Evolutionary conservation across 2,888 invertebrate species (phyloP), one percentile per base, ranked within the genome.

Genomic region (Tetropium fuscum): DNA sequence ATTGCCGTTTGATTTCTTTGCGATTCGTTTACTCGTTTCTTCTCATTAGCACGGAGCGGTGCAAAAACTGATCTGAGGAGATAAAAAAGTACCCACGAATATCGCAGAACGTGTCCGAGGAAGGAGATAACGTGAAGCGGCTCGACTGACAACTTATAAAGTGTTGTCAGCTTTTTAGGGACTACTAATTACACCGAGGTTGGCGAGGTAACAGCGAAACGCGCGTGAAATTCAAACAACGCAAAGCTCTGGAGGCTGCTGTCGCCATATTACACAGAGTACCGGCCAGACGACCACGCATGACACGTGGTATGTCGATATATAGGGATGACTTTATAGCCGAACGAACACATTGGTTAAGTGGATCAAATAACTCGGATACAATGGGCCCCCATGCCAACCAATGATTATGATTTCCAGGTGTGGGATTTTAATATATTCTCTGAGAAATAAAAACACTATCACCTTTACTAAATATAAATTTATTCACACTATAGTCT

Each of bases 91-190:
- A 45, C 47, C 53, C 59, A 55, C 60, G 61, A 61, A 62, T 62
- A 56, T 62, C 62, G 34, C 41, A 41, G 66, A 58, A 68, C 69
- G 68, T 67, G 66, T 64, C 66, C 63, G 54, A 57, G 58, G 62
- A 67, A 63, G 58, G 60, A 71, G 65, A 68, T 65, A 67, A 67
- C 63, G 63, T 64, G 49, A 48, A 57, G 57, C 62, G 58, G 69
- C 57, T 60, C 68, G 70, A 63, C 69, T 69, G 73, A 71, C 73
- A 73, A 72, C 73, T 70, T 73, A 71, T 72, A 72, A 72, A 72
- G 72, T 71, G 72, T 70, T 70, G 69, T 70, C 72, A 67, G 70
- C 69, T 74, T 74, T 74, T 74, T 72, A 67, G 66, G 57, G 68
- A 57, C 65, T 73, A 68, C 74, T 74, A 74, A 74, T 74, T 74